These are phyloP conservation scores for Artemia franciscana DNA, from an alignment of 1,140 invertebrate species.

Conservation along the genomic window DNA sequence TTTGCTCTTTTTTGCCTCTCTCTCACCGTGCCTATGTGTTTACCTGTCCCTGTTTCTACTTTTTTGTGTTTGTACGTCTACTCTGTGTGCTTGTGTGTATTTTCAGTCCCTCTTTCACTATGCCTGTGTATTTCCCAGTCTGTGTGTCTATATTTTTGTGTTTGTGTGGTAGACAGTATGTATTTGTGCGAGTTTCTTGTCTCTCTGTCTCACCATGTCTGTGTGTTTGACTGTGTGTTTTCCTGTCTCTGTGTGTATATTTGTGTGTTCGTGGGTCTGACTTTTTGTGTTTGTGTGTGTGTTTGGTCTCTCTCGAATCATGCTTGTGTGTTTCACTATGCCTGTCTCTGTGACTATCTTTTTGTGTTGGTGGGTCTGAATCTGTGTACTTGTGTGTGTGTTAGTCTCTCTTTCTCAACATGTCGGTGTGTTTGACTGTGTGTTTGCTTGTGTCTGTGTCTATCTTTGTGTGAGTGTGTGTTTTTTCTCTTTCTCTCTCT, in stretches of 20 bases:
- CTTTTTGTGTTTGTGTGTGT: not conserved
- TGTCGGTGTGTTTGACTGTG: not conserved
- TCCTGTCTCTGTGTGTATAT: not conserved
- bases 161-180: no score
- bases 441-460: not conserved
- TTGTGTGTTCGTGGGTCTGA: not conserved
- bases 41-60: not conserved
- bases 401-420: not conserved
- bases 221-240: not conserved
- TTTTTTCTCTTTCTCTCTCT: no score
- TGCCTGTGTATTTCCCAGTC: not conserved
- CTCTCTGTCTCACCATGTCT: not conserved
- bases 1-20: not conserved
- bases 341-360: not conserved
- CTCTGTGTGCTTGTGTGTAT: not conserved
- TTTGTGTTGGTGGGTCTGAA: no score
- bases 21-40: not conserved
- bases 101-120: not conserved
- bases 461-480: no score
- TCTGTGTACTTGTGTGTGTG: no score
- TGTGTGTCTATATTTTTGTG: no score
- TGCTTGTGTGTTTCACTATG: not conserved
- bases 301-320: not conserved
- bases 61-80: not conserved
- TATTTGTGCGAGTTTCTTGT: not conserved